Evolutionary conservation across 2,888 invertebrate species (phyloP).

Genomic region (Trissonchulus latispiculum): DNA sequence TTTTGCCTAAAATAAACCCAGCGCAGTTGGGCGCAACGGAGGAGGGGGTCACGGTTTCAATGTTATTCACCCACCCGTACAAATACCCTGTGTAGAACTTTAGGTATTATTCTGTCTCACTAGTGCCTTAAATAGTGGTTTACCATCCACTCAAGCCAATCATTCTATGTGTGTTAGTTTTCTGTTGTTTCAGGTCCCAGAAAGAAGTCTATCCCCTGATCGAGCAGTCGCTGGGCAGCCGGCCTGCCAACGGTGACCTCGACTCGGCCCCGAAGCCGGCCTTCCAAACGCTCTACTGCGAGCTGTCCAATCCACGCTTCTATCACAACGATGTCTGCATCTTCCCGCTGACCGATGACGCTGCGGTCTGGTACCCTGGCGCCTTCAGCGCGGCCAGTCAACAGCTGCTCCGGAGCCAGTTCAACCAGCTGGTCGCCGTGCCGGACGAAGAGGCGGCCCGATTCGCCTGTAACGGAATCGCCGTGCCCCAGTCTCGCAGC

Average conservation of each 20-base stretch:
- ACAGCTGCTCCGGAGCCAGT: neutral
- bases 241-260: neutral
- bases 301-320: slow-evolving; percentile 14
- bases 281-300: slow-evolving; percentile 19
- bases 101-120: no score
- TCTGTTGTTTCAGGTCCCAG: slow-evolving; percentile 7
- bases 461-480: slow-evolving; percentile 22
- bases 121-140: no score
- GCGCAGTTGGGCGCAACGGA: neutral
- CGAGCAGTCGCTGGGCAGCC: slow-evolving; percentile 17
- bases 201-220: slow-evolving; percentile 32
- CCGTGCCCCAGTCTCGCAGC: slow-evolving; percentile 7
- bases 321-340: slow-evolving; percentile 24
- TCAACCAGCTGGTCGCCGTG: slow-evolving; percentile 16
- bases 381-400: slow-evolving; percentile 17
- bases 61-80: no score
- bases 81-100: no score
- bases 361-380: slow-evolving; percentile 20
- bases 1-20: no score
- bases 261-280: no score
- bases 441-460: slow-evolving; percentile 18
- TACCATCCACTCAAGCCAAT: no score
- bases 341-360: neutral
- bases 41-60: neutral
- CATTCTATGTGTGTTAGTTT: no score